phyloP scores from a whole-genome alignment of 2,113 vertebrate species.

The Henicopernis longicauda region DNA sequence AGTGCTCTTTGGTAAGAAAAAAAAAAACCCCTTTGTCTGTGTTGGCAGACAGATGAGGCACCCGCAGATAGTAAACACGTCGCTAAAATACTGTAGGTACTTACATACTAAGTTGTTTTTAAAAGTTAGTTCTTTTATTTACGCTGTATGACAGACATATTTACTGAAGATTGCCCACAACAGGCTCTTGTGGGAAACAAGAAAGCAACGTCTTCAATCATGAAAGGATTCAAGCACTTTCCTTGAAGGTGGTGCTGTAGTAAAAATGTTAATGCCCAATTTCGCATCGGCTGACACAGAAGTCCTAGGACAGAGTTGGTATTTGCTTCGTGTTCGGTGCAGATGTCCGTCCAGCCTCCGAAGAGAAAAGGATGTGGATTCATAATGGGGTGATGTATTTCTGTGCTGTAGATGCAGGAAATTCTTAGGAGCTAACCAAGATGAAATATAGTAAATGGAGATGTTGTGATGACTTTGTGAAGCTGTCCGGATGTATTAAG shows the following conservation, averaged over 20 bases:
- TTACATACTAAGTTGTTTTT: background rate
- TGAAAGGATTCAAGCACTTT: conserved; percentile 35
- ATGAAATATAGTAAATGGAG: background rate
- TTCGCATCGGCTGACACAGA: background rate
- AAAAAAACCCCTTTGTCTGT: background rate
- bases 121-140: conserved; percentile 24
- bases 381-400: conserved; percentile 64
- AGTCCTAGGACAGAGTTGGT: conserved; percentile 47
- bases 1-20: conserved; percentile 29
- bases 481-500: background rate
- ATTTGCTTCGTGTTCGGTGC: conserved; percentile 2
- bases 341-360: background rate
- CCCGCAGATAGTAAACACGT: background rate
- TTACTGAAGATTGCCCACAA: conserved; percentile 27
- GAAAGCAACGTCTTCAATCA: background rate
- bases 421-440: background rate
- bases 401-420: conserved; percentile 9
- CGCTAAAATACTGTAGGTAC: background rate
- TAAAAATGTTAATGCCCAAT: conserved; percentile 46
- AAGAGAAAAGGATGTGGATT: conserved; percentile 56
- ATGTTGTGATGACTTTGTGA: background rate
- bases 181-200: conserved; percentile 34
- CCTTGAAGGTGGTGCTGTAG: conserved; percentile 56
- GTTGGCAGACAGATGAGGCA: background rate
- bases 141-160: background rate